Evolutionary conservation across 2,113 vertebrate genomes (phyloP).

Genomic region (Arenaria interpres): DNA sequence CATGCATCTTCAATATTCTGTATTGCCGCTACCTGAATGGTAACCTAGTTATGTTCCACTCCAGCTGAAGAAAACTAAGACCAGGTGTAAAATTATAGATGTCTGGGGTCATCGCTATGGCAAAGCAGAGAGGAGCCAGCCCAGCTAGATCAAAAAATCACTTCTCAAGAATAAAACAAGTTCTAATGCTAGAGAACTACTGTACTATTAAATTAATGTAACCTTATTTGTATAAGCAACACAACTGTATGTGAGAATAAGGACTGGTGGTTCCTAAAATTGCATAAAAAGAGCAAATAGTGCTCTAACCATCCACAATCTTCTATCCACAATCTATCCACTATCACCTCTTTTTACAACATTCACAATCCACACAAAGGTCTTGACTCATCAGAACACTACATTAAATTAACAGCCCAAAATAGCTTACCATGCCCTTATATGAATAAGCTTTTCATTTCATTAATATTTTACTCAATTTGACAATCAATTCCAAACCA

Average conservation of each 20-base stretch:
- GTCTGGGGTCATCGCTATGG: neutral
- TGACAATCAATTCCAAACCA: neutral
- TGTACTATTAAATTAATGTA: neutral
- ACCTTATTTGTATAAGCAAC: neutral
- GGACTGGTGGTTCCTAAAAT: neutral
- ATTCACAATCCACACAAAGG: neutral
- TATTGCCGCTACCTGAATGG: neutral
- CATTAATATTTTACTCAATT: neutral
- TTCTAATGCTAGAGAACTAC: neutral
- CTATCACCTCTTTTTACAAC: neutral
- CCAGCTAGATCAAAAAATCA: neutral
- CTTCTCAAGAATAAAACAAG: neutral
- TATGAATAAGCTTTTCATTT: neutral
- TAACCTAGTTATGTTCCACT: neutral
- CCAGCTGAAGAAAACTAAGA: neutral
- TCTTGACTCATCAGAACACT: neutral
- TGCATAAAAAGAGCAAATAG: neutral
- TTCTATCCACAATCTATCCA: neutral
- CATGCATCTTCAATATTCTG: neutral
- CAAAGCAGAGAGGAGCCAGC: neutral
- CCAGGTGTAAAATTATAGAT: neutral
- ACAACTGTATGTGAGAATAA: neutral
- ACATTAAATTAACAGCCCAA: neutral
- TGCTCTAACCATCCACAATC: neutral
- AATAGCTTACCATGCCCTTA: neutral